phyloP scores from a whole-genome alignment of 1,140 invertebrate genomes.

The Grapholita molesta region DNA sequence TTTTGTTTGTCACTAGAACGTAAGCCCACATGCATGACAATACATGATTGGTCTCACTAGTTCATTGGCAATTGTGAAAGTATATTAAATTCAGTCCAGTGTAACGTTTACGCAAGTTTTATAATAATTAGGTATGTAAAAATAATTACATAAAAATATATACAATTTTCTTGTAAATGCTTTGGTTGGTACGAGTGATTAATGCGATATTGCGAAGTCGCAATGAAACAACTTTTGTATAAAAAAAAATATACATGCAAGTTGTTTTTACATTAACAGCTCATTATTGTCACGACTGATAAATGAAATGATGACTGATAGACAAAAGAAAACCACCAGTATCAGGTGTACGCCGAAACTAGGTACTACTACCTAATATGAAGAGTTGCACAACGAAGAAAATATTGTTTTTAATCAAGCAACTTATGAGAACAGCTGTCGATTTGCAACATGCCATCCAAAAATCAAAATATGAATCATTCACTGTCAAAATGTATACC shows the following conservation, averaged over 20 bases:
- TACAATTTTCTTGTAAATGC: conserved; percentile 2
- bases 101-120: background rate
- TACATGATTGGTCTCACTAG: background rate
- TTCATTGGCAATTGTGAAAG: background rate
- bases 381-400: background rate
- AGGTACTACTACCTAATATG: background rate
- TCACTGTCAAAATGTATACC: background rate
- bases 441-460: background rate
- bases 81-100: background rate
- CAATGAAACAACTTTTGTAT: background rate
- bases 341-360: background rate
- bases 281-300: conserved; percentile 53
- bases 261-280: conserved; percentile 26
- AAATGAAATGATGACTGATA: background rate
- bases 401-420: background rate
- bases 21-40: too few species aligned
- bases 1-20: background rate
- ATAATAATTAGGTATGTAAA: background rate
- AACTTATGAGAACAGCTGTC: background rate
- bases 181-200: conserved; percentile 13
- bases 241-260: background rate
- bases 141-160: background rate
- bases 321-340: background rate
- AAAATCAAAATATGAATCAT: background rate
- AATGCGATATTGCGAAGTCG: background rate